Base-by-base conservation (phyloP, 1,140 invertebrate genomes). In the Drosophila ercepeae region DNA sequence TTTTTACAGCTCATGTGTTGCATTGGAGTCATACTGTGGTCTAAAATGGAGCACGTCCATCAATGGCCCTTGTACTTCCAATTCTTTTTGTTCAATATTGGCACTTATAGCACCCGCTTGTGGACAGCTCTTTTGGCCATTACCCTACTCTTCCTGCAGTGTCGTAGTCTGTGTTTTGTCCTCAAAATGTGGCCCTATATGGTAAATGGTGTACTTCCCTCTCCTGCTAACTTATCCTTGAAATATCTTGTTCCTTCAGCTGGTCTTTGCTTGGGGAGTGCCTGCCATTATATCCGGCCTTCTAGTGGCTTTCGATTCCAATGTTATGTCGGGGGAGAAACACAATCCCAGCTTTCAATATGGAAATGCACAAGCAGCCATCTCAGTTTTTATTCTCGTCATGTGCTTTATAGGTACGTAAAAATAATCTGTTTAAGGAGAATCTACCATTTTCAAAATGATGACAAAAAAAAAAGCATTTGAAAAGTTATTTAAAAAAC, bases 121-220 rank as follows among this genome's bases (percentile, higher is more conserved):
- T 98, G 96, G 95, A 97, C 97, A 0, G 94, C 95, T 11, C 94
- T 96, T 53, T 92, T 98, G 46, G 96, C 97, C 13, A 92, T 96
- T 16, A 94, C 95, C 4, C 89, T 99, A 11, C 93, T 98, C 39
- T 95, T 98, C 81, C 92, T 98, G 21, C 95, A 97, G 90, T 95
- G 94, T 54, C 94, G 96, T 42, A 96, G 96, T 69, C 92, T 96
- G 1, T 96, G 95, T 86, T 97, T 95, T 91, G 94, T 97, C 19
- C 90, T 96, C 8, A 94, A 95, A 67, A 73, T 97, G 0, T 94
- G 95, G 89, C 95, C 95, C 0, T 90, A 89, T 53, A 91, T 91
- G 88, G 89, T 91, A 55, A 57, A 18, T 7, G 11, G n/a, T 32
- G 36, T 0, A 5, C 2, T 2, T 13, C 2, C 3, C 1, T 13